These are phyloP conservation scores for Stegophylla sp. DNA, from an alignment of 2,888 invertebrate species.

Conservation along the genomic window DNA sequence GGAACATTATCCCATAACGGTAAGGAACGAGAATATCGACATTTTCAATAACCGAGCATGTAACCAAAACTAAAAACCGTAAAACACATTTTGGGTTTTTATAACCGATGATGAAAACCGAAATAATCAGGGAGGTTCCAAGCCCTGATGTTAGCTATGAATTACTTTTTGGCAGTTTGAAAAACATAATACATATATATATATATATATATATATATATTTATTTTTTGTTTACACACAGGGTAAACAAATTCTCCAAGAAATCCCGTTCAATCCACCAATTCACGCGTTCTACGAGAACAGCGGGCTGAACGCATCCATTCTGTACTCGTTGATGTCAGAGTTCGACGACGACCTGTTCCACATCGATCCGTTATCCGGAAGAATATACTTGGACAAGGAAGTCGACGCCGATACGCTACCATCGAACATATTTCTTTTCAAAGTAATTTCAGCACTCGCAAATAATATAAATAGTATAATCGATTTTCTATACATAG, in stretches of 20 bases:
- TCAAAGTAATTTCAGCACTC: constrained; percentile 65
- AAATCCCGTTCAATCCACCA: constrained; percentile 74
- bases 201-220: too few species aligned
- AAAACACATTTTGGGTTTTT: too few species aligned
- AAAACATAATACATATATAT: too few species aligned
- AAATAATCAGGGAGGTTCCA: too few species aligned
- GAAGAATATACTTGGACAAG: constrained; percentile 77
- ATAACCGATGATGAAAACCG: too few species aligned
- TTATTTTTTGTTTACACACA: constrained; percentile 64
- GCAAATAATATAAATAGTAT: too few species aligned
- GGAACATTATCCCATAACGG: constrained; percentile 83
- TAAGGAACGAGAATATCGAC: too few species aligned
- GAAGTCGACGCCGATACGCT: constrained; percentile 82
- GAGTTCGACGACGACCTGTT: constrained; percentile 82
- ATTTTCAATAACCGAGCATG: too few species aligned
- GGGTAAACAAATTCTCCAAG: constrained; percentile 77
- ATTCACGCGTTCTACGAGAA: constrained; percentile 84
- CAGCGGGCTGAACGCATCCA: constrained; percentile 74
- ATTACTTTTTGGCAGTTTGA: too few species aligned
- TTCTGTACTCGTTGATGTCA: constrained; percentile 80
- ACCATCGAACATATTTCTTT: constrained; percentile 79
- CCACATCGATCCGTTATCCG: constrained; percentile 76
- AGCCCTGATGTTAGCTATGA: too few species aligned
- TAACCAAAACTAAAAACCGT: too few species aligned
- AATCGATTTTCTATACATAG: too few species aligned